These are phyloP conservation scores for Ochotona princeps DNA, from an alignment of 2,113 vertebrate species.

Conservation along the genomic window DNA sequence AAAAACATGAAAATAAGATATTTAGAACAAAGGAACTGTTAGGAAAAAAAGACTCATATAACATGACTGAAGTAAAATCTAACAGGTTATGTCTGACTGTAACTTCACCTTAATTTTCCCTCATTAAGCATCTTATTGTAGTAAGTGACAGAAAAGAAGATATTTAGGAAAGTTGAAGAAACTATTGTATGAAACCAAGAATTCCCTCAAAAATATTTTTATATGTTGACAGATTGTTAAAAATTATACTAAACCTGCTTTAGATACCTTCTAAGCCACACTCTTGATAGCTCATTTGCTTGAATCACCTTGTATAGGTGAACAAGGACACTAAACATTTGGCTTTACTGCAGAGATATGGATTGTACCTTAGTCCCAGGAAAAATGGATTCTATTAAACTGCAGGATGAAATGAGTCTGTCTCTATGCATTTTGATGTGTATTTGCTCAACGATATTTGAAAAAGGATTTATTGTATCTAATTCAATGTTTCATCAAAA, in stretches of 20 bases:
- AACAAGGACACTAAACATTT: slow-evolving; percentile 34
- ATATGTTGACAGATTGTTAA: neutral
- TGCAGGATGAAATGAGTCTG: neutral
- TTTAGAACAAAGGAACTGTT: neutral
- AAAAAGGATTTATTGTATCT: slow-evolving; percentile 2
- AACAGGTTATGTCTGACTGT: neutral
- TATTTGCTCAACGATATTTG: slow-evolving; percentile 26
- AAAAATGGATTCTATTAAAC: neutral
- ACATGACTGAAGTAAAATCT: slow-evolving; percentile 29
- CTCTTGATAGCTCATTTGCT: slow-evolving; percentile 27
- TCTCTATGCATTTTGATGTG: neutral
- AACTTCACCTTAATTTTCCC: neutral
- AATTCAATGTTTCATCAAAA: neutral
- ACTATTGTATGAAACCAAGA: neutral
- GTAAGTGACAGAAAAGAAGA: neutral
- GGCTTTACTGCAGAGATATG: neutral
- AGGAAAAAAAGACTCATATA: neutral
- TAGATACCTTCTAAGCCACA: neutral
- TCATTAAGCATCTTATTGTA: neutral
- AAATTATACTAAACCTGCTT: neutral
- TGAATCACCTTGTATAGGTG: neutral
- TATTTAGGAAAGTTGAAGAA: slow-evolving; percentile 1
- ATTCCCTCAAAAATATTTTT: neutral
- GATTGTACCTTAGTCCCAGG: neutral
- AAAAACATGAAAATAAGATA: neutral